Percentiles rank a stretch among this genome's conserved stretches.
phyloP scores from a whole-genome alignment of 2,888 invertebrate genomes.

The Deroplatys truncata region DNA sequence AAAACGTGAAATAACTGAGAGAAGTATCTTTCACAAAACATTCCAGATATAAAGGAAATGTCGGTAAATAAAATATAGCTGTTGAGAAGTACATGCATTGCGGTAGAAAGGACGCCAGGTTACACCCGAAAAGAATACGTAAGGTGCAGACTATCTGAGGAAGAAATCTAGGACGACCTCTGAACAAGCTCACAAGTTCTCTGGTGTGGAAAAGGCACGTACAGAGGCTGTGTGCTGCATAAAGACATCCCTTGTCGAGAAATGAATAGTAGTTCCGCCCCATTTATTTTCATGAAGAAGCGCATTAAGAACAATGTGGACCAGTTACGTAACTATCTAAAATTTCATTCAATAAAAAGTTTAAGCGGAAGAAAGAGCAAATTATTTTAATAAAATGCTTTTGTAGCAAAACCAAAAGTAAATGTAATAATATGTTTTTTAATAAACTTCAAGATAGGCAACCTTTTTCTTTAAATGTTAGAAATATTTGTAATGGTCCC shows the following conservation, averaged over 20 bases:
- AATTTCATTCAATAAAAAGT: too few species aligned
- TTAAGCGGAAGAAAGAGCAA: too few species aligned
- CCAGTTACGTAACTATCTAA: too few species aligned
- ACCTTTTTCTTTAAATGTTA: too few species aligned
- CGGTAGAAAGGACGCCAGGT: background rate
- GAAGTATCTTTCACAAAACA: background rate
- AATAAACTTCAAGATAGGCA: too few species aligned
- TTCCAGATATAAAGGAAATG: background rate
- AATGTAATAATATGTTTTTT: too few species aligned
- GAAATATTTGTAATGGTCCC: too few species aligned
- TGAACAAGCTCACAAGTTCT: background rate
- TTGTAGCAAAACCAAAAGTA: too few species aligned
- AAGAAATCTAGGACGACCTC: too few species aligned
- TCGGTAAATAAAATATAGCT: background rate
- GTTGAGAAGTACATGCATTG: background rate
- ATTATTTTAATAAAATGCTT: too few species aligned
- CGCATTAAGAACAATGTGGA: background rate
- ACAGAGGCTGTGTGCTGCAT: background rate
- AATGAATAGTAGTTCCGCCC: background rate
- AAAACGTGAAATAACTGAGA: background rate
- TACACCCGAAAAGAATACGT: background rate
- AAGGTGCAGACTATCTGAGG: background rate
- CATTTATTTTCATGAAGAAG: background rate
- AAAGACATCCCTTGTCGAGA: background rate
- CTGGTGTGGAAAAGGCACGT: background rate